These are phyloP conservation scores for Stegana nigrithorax DNA, from an alignment of 2,888 invertebrate species.

Conservation along the genomic window DNA sequence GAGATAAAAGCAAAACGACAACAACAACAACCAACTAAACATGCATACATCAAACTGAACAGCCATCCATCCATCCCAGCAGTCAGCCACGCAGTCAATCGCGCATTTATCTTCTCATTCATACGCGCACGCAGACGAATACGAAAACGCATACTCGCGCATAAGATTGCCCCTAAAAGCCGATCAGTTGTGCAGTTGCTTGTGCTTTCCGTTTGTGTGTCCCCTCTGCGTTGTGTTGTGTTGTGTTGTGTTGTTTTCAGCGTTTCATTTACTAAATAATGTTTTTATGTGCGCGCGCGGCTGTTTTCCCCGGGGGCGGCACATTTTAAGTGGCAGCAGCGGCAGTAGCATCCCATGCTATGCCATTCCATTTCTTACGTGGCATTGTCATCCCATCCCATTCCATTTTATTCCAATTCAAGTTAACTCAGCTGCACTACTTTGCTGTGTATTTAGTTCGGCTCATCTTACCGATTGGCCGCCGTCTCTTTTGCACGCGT, in stretches of 20 bases:
- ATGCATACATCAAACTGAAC: background rate
- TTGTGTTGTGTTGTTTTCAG: background rate
- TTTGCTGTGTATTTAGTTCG: too few relatives aligned
- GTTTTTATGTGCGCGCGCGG: constrained; percentile 19
- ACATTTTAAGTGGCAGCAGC: constrained; percentile 24
- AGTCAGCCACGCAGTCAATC: background rate
- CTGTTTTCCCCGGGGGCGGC: constrained; percentile 10
- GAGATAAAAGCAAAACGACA: constrained; percentile 22
- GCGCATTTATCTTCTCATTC: background rate
- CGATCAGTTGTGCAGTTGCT: background rate
- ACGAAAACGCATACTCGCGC: too few relatives aligned
- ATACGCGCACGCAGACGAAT: too few relatives aligned
- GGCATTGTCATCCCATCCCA: too few relatives aligned
- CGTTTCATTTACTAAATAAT: background rate
- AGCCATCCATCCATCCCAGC: background rate
- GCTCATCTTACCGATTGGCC: too few relatives aligned
- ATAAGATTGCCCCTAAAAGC: background rate
- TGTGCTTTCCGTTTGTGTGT: too few relatives aligned
- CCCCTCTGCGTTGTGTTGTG: background rate
- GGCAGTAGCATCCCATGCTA: too few relatives aligned
- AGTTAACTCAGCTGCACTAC: too few relatives aligned
- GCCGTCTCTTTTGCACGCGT: background rate
- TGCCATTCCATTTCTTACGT: too few relatives aligned
- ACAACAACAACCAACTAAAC: constrained; percentile 24
- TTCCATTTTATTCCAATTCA: too few relatives aligned